Conservation (phyloP, 2,113 vertebrate species). For the Pterophyllum scalare region DNA sequence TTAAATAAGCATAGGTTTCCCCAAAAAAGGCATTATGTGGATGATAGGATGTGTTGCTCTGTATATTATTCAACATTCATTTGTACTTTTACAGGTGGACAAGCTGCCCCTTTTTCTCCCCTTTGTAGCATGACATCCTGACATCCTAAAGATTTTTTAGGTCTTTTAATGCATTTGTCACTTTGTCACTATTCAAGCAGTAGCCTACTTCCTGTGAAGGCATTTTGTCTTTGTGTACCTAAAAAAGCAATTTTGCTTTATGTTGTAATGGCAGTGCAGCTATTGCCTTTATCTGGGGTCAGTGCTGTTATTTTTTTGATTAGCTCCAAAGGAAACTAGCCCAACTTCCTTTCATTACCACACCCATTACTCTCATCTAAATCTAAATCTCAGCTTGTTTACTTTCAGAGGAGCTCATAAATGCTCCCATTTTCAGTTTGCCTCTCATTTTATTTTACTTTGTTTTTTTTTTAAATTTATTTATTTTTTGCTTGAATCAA, state of each 20-base stretch:
- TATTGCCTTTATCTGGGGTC: constrained; percentile 53
- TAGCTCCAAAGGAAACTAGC: constrained; percentile 67
- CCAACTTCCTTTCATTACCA: constrained; percentile 70
- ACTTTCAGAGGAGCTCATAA: constrained; percentile 62
- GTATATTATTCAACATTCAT: not conserved
- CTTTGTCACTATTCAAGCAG: constrained; percentile 5
- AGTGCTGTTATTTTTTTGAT: constrained; percentile 59
- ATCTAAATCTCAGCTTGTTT: constrained; percentile 63
- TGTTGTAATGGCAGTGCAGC: constrained; percentile 17
- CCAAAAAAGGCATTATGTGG: not conserved
- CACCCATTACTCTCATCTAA: constrained; percentile 66
- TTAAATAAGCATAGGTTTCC: not conserved
- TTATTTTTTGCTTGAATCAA: constrained; percentile 5
- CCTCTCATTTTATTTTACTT: constrained; percentile 33
- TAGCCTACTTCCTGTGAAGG: constrained; percentile 3
- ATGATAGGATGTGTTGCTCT: not conserved
- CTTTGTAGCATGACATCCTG: not conserved
- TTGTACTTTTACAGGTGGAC: not conserved
- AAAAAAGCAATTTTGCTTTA: constrained; percentile 12
- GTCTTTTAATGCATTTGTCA: not conserved
- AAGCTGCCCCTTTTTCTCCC: not conserved
- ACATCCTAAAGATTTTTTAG: no score
- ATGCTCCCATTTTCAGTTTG: constrained; percentile 52
- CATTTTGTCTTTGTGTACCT: constrained; percentile 39
- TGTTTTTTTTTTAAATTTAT: not conserved